phyloP scores from a whole-genome alignment of 2,797 vertebrate species.

The Anas capensis region DNA sequence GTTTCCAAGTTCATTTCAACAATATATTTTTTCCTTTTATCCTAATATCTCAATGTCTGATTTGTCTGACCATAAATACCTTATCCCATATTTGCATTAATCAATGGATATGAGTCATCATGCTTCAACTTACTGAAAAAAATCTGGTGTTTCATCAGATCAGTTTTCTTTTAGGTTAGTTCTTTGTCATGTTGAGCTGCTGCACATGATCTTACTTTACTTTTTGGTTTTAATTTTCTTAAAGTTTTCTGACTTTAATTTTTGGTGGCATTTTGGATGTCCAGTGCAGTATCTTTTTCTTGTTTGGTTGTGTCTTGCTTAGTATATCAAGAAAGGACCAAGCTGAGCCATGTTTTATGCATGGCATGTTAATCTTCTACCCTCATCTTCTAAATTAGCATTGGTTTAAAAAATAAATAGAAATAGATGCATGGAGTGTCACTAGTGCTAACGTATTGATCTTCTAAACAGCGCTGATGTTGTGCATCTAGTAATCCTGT shows the following conservation, averaged over 20 bases:
- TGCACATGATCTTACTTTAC: neutral
- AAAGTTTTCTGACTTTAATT: neutral
- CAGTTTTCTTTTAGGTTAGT: neutral
- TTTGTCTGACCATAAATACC: neutral
- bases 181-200: neutral
- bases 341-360: neutral
- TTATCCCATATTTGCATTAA: neutral
- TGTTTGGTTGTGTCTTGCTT: neutral
- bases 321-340: neutral
- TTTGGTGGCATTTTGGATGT: neutral
- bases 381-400: neutral
- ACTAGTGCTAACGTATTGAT: neutral
- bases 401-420: neutral
- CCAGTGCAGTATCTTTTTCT: neutral
- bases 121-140: neutral
- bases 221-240: neutral
- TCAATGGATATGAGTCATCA: neutral
- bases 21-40: neutral
- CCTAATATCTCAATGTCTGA: neutral
- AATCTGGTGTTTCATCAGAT: neutral
- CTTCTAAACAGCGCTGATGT: neutral
- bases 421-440: neutral
- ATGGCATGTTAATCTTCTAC: neutral
- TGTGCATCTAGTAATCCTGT: neutral
- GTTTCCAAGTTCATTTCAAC: neutral